Conservation (phyloP, 2,888 invertebrate species). For the Lasioglossum leucozonium region DNA sequence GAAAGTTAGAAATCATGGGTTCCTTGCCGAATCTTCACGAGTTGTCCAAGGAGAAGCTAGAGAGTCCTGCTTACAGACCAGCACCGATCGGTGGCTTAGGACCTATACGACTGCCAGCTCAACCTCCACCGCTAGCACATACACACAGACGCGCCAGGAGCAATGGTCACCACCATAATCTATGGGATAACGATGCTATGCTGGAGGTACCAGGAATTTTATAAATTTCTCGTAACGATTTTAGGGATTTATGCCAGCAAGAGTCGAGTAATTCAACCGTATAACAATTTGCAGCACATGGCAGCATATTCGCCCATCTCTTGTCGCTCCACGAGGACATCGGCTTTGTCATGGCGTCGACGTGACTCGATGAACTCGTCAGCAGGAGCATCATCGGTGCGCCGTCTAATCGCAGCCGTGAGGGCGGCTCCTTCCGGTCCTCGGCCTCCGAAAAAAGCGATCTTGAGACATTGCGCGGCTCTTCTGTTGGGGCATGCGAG, state of each 20-base stretch:
- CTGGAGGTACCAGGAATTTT: constrained; percentile 75
- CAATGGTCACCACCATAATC: constrained; percentile 80
- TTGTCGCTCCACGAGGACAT: constrained; percentile 83
- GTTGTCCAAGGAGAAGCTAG: constrained; percentile 85
- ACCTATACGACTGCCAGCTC: constrained; percentile 79
- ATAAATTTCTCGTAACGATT: neutral
- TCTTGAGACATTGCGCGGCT: constrained; percentile 83
- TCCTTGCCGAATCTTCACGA: constrained; percentile 89
- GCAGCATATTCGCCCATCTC: constrained; percentile 88
- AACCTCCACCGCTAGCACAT: constrained; percentile 79
- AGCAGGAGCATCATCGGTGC: constrained; percentile 88
- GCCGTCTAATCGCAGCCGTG: constrained; percentile 88
- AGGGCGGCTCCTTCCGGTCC: constrained; percentile 80
- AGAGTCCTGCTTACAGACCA: constrained; percentile 78
- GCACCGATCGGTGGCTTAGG: constrained; percentile 78
- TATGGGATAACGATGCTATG: constrained; percentile 82
- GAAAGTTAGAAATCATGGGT: constrained; percentile 85
- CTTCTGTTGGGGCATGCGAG: constrained; percentile 86
- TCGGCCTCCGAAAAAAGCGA: constrained; percentile 79
- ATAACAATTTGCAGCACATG: constrained; percentile 82
- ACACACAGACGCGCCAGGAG: constrained; percentile 81
- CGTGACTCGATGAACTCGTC: constrained; percentile 85
- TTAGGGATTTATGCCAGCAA: too few species aligned
- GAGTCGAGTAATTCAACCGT: too few species aligned
- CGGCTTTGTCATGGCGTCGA: constrained; percentile 85